These are phyloP conservation scores for Xylota segnis DNA, from an alignment of 2,888 invertebrate genomes.

Conservation along the genomic window DNA sequence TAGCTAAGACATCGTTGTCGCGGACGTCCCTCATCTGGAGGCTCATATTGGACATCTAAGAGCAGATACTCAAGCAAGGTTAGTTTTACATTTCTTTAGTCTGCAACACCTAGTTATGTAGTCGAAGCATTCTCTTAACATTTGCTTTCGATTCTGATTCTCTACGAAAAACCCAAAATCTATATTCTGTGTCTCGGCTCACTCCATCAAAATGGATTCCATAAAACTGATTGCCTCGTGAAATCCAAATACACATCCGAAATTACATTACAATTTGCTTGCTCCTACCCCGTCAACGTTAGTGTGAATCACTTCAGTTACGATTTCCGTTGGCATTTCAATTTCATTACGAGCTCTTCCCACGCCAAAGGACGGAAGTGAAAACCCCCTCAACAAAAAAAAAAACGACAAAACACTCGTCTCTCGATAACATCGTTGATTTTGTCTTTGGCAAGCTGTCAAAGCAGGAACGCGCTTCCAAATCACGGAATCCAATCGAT, in stretches of 20 bases:
- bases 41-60: no score
- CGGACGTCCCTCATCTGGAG: no score
- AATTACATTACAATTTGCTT: slow-evolving; percentile 11
- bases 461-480: slow-evolving; percentile 12
- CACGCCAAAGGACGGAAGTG: neutral
- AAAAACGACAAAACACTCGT: neutral
- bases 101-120: no score
- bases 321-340: slow-evolving; percentile 4
- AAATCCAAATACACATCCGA: neutral
- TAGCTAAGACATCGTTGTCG: no score
- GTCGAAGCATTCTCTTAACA: no score
- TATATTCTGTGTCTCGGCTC: neutral
- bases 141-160: no score
- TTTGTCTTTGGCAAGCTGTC: slow-evolving; percentile 1
- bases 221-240: neutral
- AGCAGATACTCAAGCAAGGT: no score
- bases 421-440: neutral
- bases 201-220: neutral
- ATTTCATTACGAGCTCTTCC: neutral
- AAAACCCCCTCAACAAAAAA: neutral
- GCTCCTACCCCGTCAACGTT: slow-evolving; percentile 1
- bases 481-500: slow-evolving; percentile 34
- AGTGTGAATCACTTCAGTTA: slow-evolving; percentile 12
- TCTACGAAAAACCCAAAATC: no score
- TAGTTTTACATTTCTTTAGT: no score